These are phyloP conservation scores for Brachypteracias leptosomus DNA, from an alignment of 2,113 vertebrate genomes.

Conservation along the genomic window DNA sequence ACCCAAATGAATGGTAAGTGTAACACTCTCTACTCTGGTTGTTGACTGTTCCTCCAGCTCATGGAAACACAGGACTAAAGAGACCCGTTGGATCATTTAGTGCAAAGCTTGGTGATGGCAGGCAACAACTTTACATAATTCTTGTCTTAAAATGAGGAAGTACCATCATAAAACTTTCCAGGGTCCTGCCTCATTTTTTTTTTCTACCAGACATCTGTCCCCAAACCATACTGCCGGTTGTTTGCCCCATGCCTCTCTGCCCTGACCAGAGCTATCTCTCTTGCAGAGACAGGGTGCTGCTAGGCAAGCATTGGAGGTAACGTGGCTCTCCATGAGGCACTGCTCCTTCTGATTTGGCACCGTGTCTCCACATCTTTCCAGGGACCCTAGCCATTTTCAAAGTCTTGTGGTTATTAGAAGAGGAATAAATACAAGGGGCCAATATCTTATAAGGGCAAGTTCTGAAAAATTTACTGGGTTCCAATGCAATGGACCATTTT, in stretches of 20 bases:
- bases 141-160: not conserved
- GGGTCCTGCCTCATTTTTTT: not conserved
- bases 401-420: not conserved
- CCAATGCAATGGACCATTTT: not conserved
- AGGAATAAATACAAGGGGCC: not conserved
- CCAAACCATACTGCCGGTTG: not conserved
- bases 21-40: not conserved
- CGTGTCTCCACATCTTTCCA: not conserved
- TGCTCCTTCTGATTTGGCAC: not conserved
- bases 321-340: fast-evolving
- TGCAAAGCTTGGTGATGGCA: not conserved
- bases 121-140: not conserved
- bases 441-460: not conserved
- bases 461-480: not conserved
- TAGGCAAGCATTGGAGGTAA: not conserved
- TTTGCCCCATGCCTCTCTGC: not conserved
- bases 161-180: fast-evolving
- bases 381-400: not conserved
- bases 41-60: not conserved
- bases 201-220: not conserved
- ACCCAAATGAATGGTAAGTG: not conserved
- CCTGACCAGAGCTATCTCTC: not conserved
- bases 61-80: not conserved
- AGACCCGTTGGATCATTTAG: not conserved
- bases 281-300: not conserved